Evolutionary conservation across 2,113 vertebrate species (phyloP).

Genomic region (Thymallus thymallus): DNA sequence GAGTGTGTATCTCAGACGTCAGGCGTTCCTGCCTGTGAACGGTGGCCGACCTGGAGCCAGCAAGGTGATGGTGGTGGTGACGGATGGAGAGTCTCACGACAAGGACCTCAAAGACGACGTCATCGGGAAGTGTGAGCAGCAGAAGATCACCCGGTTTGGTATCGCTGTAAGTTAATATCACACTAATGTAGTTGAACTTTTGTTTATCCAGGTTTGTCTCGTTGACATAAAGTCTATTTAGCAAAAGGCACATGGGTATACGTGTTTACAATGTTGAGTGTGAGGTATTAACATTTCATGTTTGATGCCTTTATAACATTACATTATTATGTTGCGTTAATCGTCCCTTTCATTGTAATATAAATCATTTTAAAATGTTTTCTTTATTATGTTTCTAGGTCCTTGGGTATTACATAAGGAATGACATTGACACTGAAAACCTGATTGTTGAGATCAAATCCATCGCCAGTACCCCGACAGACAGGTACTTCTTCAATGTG

Average conservation of each 20-base stretch:
- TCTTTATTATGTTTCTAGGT: conserved; percentile 66
- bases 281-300: not conserved
- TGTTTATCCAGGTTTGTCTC: too few relatives aligned
- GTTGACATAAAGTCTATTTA: not conserved
- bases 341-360: not conserved
- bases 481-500: conserved; percentile 85
- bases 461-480: conserved; percentile 82
- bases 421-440: conserved; percentile 79
- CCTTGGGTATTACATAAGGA: conserved; percentile 83
- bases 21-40: conserved; percentile 70
- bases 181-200: too few relatives aligned
- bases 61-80: conserved; percentile 89
- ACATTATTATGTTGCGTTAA: not conserved
- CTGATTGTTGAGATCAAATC: conserved; percentile 86
- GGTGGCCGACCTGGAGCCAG: conserved; percentile 78
- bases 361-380: not conserved
- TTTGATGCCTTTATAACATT: not conserved
- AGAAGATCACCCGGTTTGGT: conserved; percentile 82
- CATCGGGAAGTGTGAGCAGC: conserved; percentile 75
- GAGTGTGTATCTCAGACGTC: conserved; percentile 55
- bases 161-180: conserved; percentile 80
- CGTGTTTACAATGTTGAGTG: not conserved
- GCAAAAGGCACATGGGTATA: not conserved
- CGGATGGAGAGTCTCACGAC: conserved; percentile 86
- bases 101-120: conserved; percentile 62